Conservation (phyloP, 2,113 vertebrate genomes). For the Anhinga rufa region DNA sequence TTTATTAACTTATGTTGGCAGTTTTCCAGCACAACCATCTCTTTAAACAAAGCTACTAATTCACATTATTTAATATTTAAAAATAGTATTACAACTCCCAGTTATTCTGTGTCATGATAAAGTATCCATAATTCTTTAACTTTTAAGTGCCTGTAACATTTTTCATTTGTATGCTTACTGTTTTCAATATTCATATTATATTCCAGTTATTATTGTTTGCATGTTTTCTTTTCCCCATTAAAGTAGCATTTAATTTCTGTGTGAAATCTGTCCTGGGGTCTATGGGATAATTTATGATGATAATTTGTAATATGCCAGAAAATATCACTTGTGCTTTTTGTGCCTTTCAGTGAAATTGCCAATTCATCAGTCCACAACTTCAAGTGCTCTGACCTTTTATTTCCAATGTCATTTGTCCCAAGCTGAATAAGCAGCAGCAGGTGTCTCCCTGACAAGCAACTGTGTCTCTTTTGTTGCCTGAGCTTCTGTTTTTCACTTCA, state of each 20-base stretch:
- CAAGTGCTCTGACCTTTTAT: slow-evolving; percentile 17
- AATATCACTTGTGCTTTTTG: neutral
- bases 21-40: neutral
- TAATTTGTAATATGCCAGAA: neutral
- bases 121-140: neutral
- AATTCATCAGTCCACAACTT: neutral
- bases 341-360: neutral
- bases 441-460: neutral
- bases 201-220: neutral
- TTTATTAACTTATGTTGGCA: neutral
- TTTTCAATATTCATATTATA: neutral
- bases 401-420: slow-evolving; percentile 9
- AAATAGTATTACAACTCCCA: neutral
- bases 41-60: neutral
- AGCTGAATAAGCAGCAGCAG: neutral
- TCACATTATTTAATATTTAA: neutral
- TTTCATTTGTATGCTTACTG: neutral
- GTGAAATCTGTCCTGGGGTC: neutral
- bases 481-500: neutral
- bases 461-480: neutral
- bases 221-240: neutral
- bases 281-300: neutral
- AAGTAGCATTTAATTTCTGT: neutral
- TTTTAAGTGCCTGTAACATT: neutral
- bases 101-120: neutral